Percentiles rank a stretch among this genome's conserved stretches.
Conservation (phyloP, 1,140 invertebrate genomes). For the Hypsibius dujardini region DNA sequence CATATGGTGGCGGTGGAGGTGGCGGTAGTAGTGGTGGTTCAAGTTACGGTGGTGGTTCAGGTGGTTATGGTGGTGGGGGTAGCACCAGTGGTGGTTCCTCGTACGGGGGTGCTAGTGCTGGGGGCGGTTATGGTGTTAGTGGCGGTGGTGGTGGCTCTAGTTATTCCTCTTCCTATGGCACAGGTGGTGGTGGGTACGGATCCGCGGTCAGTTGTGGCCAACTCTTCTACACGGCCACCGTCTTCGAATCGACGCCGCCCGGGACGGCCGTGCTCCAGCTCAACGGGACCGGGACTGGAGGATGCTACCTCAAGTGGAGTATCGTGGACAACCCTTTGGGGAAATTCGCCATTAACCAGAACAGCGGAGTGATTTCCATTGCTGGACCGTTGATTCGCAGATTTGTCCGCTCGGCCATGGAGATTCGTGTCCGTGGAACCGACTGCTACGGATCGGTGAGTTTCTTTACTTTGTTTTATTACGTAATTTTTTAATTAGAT, state of each 20-base stretch:
- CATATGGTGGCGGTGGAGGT: too few species aligned
- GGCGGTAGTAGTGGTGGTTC: background rate
- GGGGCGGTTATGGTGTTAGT: too few species aligned
- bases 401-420: slow-evolving; percentile 14
- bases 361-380: background rate
- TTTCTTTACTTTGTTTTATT: too few species aligned
- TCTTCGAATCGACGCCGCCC: background rate
- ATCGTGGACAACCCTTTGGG: slow-evolving; percentile 12
- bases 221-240: slow-evolving; percentile 13
- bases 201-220: slow-evolving; percentile 3
- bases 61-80: too few species aligned
- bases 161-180: too few species aligned
- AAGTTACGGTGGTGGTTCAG: background rate
- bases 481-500: too few species aligned
- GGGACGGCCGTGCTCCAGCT: background rate
- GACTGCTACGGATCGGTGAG: background rate
- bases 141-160: too few species aligned
- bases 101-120: too few species aligned
- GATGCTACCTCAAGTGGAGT: background rate
- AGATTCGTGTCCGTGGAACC: slow-evolving; percentile 9
- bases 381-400: background rate
- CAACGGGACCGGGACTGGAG: background rate
- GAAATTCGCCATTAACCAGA: background rate
- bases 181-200: too few species aligned
- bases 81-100: too few species aligned